phyloP scores from a whole-genome alignment of 2,797 vertebrate genomes.

The Lithobates sylvaticus region DNA sequence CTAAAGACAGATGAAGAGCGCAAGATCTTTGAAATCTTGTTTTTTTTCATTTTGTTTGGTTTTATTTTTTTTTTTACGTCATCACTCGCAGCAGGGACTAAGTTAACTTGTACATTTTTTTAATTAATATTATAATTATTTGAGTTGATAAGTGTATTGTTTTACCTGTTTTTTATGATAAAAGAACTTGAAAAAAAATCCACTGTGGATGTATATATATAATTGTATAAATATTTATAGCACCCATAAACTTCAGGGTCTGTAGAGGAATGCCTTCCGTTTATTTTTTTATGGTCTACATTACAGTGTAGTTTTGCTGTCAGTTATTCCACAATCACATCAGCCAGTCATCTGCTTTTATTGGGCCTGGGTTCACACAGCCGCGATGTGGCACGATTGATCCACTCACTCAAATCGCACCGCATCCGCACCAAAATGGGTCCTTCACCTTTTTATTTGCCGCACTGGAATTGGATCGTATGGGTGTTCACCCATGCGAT shows the following conservation, averaged over 20 bases:
- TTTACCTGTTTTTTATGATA: conserved; percentile 61
- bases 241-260: conserved; percentile 61
- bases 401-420: too few species aligned
- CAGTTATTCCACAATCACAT: too few species aligned
- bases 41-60: conserved; percentile 37
- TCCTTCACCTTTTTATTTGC: too few species aligned
- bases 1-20: conserved; percentile 17
- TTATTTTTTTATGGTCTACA: neutral
- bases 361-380: too few species aligned
- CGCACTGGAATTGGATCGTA: too few species aligned
- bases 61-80: conserved; percentile 49
- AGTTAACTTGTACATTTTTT: conserved; percentile 64
- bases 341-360: too few species aligned
- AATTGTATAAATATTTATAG: conserved; percentile 63
- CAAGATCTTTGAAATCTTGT: conserved; percentile 18
- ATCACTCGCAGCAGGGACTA: conserved; percentile 62
- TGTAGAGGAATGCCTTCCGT: conserved; percentile 39
- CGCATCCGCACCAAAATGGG: too few species aligned
- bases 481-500: too few species aligned
- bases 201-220: conserved; percentile 60
- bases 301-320: neutral
- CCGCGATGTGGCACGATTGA: too few species aligned
- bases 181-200: conserved; percentile 56
- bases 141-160: conserved; percentile 57
- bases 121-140: conserved; percentile 63